phyloP scores from a whole-genome alignment of 2,113 vertebrate genomes.

The Percina caprodes region DNA sequence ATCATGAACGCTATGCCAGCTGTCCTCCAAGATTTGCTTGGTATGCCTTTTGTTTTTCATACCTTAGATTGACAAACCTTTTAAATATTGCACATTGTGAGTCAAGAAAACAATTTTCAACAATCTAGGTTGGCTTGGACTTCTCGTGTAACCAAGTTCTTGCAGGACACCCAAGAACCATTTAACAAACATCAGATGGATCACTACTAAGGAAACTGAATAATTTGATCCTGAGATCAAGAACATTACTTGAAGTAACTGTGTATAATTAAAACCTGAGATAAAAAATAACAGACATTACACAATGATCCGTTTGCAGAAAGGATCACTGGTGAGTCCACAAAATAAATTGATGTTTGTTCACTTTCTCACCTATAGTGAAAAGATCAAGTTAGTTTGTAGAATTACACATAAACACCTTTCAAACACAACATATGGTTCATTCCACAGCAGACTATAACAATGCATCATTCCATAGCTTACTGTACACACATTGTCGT shows the following conservation, averaged over 20 bases:
- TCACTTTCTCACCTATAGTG: not conserved
- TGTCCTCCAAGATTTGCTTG: not conserved
- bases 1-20: not conserved
- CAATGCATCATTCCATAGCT: not conserved
- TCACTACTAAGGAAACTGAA: not conserved
- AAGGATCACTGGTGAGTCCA: not conserved
- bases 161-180: not conserved
- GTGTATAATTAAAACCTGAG: constrained; percentile 6
- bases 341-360: not conserved
- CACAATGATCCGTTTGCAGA: not conserved
- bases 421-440: constrained; percentile 10
- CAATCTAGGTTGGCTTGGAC: not conserved
- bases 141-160: not conserved
- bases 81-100: not conserved
- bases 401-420: not conserved
- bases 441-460: not conserved
- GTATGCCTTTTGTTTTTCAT: constrained; percentile 1
- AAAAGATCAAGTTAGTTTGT: not conserved
- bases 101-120: not conserved
- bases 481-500: not conserved
- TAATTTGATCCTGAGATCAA: not conserved
- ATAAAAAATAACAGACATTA: constrained; percentile 18
- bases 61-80: not conserved
- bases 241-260: not conserved
- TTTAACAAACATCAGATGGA: not conserved